Percentiles rank a stretch among this genome's conserved stretches.
Evolutionary conservation across 2,888 invertebrate species (phyloP).

Genomic region (Drosophila ochracea): DNA sequence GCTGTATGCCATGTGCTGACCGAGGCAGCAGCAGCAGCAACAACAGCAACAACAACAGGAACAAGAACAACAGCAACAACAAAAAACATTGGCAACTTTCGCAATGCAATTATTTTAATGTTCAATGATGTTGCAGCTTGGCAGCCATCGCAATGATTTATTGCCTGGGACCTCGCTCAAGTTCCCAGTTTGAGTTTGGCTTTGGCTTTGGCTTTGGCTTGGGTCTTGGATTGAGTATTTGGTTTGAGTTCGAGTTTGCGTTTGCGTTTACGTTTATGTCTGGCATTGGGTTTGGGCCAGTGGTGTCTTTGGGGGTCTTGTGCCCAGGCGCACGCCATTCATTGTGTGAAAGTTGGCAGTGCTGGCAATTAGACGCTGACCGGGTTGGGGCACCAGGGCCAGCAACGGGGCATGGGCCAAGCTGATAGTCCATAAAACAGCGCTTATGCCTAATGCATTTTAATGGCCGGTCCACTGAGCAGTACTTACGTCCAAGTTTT

Average conservation of each 20-base stretch:
- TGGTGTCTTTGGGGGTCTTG: background rate
- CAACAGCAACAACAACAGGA: conserved; percentile 5
- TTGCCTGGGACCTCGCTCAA: conserved; percentile 38
- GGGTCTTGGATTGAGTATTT: conserved; percentile 1
- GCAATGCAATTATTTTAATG: conserved; percentile 76
- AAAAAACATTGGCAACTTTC: conserved; percentile 48
- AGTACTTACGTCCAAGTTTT: conserved; percentile 57
- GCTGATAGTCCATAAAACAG: conserved; percentile 61
- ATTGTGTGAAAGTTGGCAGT: conserved; percentile 59
- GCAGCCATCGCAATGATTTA: conserved; percentile 71
- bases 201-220: conserved; percentile 11
- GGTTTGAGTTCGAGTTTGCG: conserved; percentile 1
- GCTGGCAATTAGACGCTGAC: conserved; percentile 65
- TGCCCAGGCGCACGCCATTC: conserved; percentile 33
- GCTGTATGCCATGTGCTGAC: conserved; percentile 52
- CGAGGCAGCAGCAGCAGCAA: conserved; percentile 25
- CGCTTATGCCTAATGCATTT: conserved; percentile 69
- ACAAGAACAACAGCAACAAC: conserved; percentile 14
- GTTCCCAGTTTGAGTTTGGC: conserved; percentile 34
- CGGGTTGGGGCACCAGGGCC: background rate
- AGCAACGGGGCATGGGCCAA: background rate
- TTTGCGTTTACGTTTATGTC: background rate
- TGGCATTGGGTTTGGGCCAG: background rate
- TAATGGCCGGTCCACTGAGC: conserved; percentile 53
- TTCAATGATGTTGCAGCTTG: conserved; percentile 75